Evolutionary conservation across 2,888 invertebrate genomes (phyloP).

Genomic region (Tryphoninae sp.): DNA sequence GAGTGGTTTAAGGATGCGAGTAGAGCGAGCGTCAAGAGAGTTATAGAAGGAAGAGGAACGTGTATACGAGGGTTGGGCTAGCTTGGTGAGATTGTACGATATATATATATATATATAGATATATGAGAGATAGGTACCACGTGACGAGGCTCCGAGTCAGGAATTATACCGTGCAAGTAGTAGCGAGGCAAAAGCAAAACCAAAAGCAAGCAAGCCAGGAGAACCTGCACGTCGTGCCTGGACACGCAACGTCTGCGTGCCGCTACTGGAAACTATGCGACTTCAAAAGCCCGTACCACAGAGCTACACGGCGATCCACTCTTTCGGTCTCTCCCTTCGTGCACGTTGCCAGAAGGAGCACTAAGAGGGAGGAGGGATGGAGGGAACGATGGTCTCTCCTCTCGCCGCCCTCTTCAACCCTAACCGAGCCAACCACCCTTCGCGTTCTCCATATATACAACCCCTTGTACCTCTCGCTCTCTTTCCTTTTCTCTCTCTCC

Average conservation of each 20-base stretch:
- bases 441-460: neutral
- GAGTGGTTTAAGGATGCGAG: neutral
- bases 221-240: slow-evolving; percentile 65
- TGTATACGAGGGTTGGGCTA: slow-evolving; percentile 11
- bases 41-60: slow-evolving; percentile 28
- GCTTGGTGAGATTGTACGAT: slow-evolving; percentile 16
- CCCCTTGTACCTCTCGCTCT: slow-evolving; percentile 45
- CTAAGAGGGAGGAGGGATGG: slow-evolving; percentile 2
- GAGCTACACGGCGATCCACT: slow-evolving; percentile 7
- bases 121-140: neutral
- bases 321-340: slow-evolving; percentile 28
- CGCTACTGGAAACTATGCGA: slow-evolving; percentile 75
- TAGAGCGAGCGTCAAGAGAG: neutral
- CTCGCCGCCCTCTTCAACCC: slow-evolving; percentile 31
- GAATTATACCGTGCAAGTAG: slow-evolving; percentile 46
- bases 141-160: slow-evolving; percentile 42
- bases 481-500: slow-evolving; percentile 12
- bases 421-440: neutral
- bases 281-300: slow-evolving; percentile 74
- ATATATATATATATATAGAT: neutral
- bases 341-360: slow-evolving; percentile 27
- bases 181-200: slow-evolving; percentile 2
- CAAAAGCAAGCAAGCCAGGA: slow-evolving; percentile 34
- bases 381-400: slow-evolving; percentile 9
- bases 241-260: slow-evolving; percentile 79